Conservation (phyloP, 2,888 invertebrate species). For the Brachycybe producta region DNA sequence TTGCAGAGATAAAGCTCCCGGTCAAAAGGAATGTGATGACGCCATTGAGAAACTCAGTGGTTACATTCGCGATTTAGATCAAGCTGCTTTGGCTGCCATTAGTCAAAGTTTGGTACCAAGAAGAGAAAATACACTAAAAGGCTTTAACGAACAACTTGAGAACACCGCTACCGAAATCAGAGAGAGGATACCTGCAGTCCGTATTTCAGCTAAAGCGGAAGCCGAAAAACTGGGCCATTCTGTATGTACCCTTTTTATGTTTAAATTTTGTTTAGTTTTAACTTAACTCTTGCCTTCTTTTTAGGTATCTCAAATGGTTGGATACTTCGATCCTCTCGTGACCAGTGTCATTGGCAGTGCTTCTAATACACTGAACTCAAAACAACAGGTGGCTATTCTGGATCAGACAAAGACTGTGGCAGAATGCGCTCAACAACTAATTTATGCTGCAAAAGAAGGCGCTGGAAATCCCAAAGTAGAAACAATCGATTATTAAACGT, state of each 20-base stretch:
- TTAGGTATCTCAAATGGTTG: conserved; percentile 40
- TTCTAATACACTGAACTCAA: conserved; percentile 75
- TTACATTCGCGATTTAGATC: conserved; percentile 68
- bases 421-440: conserved; percentile 76
- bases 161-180: conserved; percentile 64
- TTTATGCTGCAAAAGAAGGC: conserved; percentile 70
- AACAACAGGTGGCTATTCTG: conserved; percentile 70
- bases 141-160: conserved; percentile 64
- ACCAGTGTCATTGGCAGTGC: conserved; percentile 63
- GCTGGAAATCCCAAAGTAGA: conserved; percentile 79
- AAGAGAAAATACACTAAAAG: conserved; percentile 56
- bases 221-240: conserved; percentile 87
- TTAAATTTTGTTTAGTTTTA: conserved; percentile 11
- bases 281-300: conserved; percentile 13
- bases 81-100: conserved; percentile 75
- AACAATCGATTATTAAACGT: neutral
- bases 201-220: conserved; percentile 72
- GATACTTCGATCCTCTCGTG: conserved; percentile 75
- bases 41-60: conserved; percentile 63
- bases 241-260: conserved; percentile 39
- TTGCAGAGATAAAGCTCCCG: conserved; percentile 92
- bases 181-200: conserved; percentile 72
- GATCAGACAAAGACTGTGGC: conserved; percentile 89
- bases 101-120: conserved; percentile 58
- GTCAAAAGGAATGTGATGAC: conserved; percentile 81